A percentile compares a stretch with the other conserved stretches of the same genome.
Evolutionary conservation across 2,797 vertebrate genomes (phyloP).

Genomic region (Spheniscus humboldti): DNA sequence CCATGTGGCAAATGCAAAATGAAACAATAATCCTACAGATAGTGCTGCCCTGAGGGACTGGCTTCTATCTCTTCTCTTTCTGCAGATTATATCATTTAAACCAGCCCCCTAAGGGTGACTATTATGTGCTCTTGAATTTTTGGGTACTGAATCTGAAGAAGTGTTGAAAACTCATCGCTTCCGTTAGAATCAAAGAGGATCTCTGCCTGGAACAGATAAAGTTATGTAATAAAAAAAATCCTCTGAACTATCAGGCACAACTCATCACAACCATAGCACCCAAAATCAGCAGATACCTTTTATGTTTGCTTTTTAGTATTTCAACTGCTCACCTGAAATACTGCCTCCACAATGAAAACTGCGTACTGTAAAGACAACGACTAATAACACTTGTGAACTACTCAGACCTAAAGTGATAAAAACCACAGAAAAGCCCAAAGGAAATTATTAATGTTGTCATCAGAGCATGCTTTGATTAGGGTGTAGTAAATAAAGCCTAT

Average conservation of each 20-base stretch:
- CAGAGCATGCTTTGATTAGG: background rate
- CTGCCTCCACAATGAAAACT: background rate
- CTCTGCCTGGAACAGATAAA: background rate
- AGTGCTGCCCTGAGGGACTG: background rate
- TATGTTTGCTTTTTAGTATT: background rate
- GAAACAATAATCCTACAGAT: background rate
- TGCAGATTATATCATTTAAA: constrained; percentile 10
- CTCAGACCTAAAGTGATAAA: background rate
- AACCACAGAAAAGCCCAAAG: background rate
- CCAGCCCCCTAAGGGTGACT: background rate
- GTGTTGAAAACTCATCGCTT: background rate
- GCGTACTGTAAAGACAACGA: background rate
- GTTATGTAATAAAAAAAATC: background rate
- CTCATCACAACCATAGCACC: background rate
- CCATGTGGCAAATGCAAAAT: background rate
- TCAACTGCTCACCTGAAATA: background rate
- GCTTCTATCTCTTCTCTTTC: background rate
- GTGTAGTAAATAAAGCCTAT: constrained; percentile 9
- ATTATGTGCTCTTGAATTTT: background rate
- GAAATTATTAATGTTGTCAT: background rate
- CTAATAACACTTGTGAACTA: background rate
- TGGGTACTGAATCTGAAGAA: background rate
- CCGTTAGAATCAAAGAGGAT: background rate
- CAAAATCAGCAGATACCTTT: background rate
- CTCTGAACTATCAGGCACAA: background rate